Evolutionary conservation across 2,797 vertebrate species (phyloP).

Genomic region (Myioborus melanocephalus): DNA sequence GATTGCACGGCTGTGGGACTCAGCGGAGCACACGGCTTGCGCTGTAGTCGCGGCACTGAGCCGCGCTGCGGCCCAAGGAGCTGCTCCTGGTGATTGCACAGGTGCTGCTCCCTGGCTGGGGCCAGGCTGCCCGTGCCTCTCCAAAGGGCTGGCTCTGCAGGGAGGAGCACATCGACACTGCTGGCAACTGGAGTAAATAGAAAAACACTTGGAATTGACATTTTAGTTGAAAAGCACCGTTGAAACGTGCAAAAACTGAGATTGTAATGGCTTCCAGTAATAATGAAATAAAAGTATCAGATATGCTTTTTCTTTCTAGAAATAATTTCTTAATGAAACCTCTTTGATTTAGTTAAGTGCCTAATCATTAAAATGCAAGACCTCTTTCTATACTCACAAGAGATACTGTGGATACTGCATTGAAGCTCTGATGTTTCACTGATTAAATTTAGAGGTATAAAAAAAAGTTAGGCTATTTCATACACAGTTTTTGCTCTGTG

Average conservation of each 20-base stretch:
- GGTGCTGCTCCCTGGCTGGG: neutral
- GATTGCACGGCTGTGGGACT: neutral
- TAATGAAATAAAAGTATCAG: neutral
- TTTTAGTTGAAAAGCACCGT: neutral
- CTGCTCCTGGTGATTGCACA: rapidly evolving
- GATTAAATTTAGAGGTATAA: neutral
- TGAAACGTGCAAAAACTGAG: neutral
- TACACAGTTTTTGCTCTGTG: neutral
- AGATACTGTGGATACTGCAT: neutral
- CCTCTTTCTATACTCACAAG: neutral
- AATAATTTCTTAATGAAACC: neutral
- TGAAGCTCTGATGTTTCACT: neutral
- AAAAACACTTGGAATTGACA: neutral
- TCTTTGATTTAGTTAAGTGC: neutral
- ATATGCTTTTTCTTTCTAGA: neutral
- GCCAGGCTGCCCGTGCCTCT: neutral
- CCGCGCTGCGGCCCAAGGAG: neutral
- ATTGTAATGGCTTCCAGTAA: neutral
- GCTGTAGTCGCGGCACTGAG: neutral
- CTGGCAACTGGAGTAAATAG: neutral
- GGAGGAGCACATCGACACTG: too few species aligned
- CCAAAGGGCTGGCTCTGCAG: neutral
- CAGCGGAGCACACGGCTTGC: too few species aligned
- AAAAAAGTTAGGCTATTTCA: neutral
- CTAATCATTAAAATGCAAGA: neutral